Evolutionary conservation across 1,140 invertebrate species (phyloP).

Genomic region (Liolophura sinensis): DNA sequence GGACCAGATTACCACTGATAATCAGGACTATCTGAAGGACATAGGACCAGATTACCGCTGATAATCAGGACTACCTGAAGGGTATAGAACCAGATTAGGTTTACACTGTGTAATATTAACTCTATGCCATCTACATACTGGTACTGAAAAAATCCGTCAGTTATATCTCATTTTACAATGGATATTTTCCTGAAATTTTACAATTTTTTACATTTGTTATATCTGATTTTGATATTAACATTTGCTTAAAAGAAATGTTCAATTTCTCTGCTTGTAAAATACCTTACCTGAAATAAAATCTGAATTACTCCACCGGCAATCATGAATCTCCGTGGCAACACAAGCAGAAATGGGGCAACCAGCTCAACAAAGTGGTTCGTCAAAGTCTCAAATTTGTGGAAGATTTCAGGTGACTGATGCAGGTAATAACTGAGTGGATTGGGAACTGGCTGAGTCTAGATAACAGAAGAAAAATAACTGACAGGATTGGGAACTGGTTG

Average conservation of each 20-base stretch:
- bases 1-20: slow-evolving; percentile 58
- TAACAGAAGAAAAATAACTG: slow-evolving; percentile 11
- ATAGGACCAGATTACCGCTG: slow-evolving; percentile 55
- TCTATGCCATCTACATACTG: too few species aligned
- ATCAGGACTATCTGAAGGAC: slow-evolving; percentile 57
- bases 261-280: too few species aligned
- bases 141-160: background rate
- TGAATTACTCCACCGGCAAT: slow-evolving; percentile 56
- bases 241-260: too few species aligned
- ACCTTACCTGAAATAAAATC: slow-evolving; percentile 59
- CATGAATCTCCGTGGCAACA: slow-evolving; percentile 38
- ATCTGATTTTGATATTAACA: too few species aligned
- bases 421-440: slow-evolving; percentile 60
- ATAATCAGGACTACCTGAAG: slow-evolving; percentile 59
- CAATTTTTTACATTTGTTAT: too few species aligned
- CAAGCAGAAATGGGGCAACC: slow-evolving; percentile 52
- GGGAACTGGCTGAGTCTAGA: slow-evolving; percentile 60
- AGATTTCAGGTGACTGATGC: slow-evolving; percentile 55
- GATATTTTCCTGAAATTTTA: too few species aligned
- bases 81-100: background rate
- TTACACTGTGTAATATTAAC: background rate
- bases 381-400: slow-evolving; percentile 59
- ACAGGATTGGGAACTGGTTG: too few species aligned
- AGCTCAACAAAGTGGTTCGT: slow-evolving; percentile 61
- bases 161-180: too few species aligned